Evolutionary conservation across 2,113 vertebrate genomes (phyloP).

Genomic region (Rhombomys opimus): DNA sequence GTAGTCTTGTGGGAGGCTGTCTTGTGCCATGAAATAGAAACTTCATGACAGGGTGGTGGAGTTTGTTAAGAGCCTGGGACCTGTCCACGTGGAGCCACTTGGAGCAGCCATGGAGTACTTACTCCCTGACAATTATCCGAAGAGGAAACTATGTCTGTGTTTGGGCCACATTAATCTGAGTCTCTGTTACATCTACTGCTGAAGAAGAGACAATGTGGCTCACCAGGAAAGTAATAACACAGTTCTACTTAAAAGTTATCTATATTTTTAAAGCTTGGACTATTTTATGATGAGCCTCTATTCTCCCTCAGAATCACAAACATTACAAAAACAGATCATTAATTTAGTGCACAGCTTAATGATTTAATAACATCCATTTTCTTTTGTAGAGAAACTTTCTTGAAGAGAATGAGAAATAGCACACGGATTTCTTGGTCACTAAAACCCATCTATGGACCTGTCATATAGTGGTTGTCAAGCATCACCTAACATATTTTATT

Average conservation of each 20-base stretch:
- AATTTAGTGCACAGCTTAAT: slow-evolving; percentile 35
- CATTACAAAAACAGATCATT: slow-evolving; percentile 53
- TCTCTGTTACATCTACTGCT: neutral
- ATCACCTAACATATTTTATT: neutral
- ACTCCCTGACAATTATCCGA: neutral
- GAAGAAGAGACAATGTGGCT: neutral
- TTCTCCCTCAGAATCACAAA: neutral
- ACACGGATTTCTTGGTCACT: neutral
- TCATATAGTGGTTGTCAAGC: neutral
- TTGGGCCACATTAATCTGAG: neutral
- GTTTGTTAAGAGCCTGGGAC: neutral
- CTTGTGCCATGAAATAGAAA: neutral
- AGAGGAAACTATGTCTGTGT: neutral
- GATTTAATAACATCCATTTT: neutral
- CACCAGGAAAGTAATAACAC: neutral
- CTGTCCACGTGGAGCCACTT: neutral
- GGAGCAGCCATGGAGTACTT: neutral
- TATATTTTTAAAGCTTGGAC: slow-evolving; percentile 47
- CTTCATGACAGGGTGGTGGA: neutral
- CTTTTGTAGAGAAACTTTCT: neutral
- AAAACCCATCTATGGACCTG: neutral
- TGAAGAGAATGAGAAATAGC: slow-evolving; percentile 51
- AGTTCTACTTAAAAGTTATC: slow-evolving; percentile 31
- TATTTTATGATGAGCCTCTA: neutral
- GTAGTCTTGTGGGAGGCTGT: too few relatives aligned